phyloP scores from a whole-genome alignment of 2,797 vertebrate species.

The Scolopax rusticola region DNA sequence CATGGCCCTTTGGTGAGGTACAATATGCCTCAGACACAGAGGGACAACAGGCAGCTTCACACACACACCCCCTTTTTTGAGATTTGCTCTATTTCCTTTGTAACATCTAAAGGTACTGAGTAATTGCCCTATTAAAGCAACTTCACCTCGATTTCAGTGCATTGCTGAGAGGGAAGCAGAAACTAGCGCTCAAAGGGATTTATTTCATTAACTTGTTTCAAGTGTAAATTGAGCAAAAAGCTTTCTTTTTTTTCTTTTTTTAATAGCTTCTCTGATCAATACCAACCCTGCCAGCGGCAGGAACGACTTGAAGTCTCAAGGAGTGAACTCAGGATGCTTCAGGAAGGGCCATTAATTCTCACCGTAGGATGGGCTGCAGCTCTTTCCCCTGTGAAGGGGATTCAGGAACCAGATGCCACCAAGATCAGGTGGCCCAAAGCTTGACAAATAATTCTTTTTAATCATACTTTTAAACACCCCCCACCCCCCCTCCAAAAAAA shows the following conservation, averaged over 20 bases:
- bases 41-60: not conserved
- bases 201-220: not conserved
- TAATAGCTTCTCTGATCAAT: not conserved
- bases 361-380: not conserved
- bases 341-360: not conserved
- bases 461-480: not conserved
- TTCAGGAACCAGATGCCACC: not conserved
- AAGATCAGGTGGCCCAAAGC: not conserved
- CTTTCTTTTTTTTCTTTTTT: not conserved
- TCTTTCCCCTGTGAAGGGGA: not conserved
- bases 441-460: no score
- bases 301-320: fast-evolving
- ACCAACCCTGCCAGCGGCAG: not conserved
- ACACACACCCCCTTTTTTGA: not conserved
- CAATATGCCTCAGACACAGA: not conserved
- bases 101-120: not conserved
- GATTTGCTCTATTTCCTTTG: not conserved
- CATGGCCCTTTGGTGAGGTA: not conserved
- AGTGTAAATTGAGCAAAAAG: not conserved
- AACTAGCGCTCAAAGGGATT: not conserved
- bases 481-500: no score
- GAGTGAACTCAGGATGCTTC: fast-evolving
- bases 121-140: not conserved
- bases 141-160: not conserved
- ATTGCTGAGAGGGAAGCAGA: not conserved